Evolutionary conservation across 2,113 vertebrate genomes (phyloP).

Genomic region (Rana temporaria): DNA sequence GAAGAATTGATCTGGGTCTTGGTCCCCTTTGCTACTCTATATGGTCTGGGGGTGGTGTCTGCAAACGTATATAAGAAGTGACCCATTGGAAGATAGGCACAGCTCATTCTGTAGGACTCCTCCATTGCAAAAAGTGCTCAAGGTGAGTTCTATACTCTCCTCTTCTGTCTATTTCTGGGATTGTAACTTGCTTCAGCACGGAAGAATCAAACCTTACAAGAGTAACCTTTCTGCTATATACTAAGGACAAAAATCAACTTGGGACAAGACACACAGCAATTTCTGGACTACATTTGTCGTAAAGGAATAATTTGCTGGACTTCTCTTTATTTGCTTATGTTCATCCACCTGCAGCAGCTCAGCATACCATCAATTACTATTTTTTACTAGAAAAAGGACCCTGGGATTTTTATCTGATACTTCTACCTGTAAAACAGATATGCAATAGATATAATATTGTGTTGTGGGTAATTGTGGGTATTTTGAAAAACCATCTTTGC

Average conservation of each 20-base stretch:
- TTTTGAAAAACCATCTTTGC: neutral
- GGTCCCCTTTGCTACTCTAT: conserved; percentile 58
- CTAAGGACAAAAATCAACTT: conserved; percentile 14
- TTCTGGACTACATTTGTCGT: conserved; percentile 31
- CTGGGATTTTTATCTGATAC: conserved; percentile 5
- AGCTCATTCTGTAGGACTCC: conserved; percentile 22
- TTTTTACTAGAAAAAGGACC: neutral
- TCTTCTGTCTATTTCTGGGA: neutral
- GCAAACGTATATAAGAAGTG: conserved; percentile 60
- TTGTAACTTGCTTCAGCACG: conserved; percentile 10
- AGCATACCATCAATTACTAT: neutral
- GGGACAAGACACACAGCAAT: neutral
- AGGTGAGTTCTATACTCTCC: conserved; percentile 27
- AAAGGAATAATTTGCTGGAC: conserved; percentile 6
- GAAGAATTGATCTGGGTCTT: conserved; percentile 58
- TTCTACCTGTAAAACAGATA: neutral
- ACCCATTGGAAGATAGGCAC: neutral
- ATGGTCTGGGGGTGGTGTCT: conserved; percentile 63
- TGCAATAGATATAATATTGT: neutral
- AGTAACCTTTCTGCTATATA: neutral
- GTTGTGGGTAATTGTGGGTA: neutral
- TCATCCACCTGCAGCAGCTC: neutral
- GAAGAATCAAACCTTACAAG: neutral
- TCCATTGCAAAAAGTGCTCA: neutral
- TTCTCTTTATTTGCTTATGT: neutral